phyloP scores from a whole-genome alignment of 2,113 vertebrate species.

The Cheilinus undulatus region DNA sequence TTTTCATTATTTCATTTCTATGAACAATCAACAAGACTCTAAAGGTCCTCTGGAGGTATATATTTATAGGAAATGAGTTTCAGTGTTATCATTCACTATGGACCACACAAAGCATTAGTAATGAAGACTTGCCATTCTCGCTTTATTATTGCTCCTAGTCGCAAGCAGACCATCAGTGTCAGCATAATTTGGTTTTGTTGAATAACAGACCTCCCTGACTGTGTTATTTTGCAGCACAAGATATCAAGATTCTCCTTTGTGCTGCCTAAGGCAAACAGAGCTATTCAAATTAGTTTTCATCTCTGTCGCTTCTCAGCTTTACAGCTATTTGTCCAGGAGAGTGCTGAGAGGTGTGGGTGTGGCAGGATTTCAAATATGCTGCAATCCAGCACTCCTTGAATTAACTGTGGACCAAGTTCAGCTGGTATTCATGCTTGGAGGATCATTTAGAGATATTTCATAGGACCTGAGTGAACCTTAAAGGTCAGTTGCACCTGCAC shows the following conservation, averaged over 20 bases:
- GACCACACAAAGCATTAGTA: conserved; percentile 63
- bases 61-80: conserved; percentile 75
- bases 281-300: conserved; percentile 64
- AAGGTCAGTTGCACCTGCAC: neutral
- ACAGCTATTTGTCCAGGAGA: conserved; percentile 30
- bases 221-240: conserved; percentile 58
- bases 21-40: conserved; percentile 51
- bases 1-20: conserved; percentile 68
- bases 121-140: conserved; percentile 66
- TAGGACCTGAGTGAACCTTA: neutral
- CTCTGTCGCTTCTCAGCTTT: conserved; percentile 33
- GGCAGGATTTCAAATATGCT: conserved; percentile 11
- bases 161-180: conserved; percentile 69
- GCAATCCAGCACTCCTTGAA: conserved; percentile 4
- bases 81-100: conserved; percentile 62
- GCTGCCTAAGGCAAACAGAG: conserved; percentile 43
- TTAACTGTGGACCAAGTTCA: neutral
- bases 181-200: conserved; percentile 75
- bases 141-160: conserved; percentile 68
- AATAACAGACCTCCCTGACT: conserved; percentile 67
- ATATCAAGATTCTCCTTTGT: conserved; percentile 67
- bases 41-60: conserved; percentile 56
- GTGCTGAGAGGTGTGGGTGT: neutral
- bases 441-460: neutral
- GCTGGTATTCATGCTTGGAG: neutral